phyloP scores from a whole-genome alignment of 2,797 vertebrate species.

The Cuculus canorus region DNA sequence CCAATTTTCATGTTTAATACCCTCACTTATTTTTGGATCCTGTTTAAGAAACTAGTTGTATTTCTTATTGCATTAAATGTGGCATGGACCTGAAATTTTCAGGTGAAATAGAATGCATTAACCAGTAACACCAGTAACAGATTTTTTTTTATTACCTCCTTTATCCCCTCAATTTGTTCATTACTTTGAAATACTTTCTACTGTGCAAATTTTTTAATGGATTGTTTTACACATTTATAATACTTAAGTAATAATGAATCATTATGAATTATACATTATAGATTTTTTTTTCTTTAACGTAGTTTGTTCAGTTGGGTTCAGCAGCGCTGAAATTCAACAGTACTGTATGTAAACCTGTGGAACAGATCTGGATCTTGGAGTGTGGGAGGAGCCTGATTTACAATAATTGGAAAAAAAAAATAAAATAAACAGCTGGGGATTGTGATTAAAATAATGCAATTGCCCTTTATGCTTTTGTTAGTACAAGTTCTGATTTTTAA shows the following conservation, averaged over 20 bases:
- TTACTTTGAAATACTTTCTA: no score
- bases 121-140: no score
- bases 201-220: no score
- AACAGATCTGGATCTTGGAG: neutral
- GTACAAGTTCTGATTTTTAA: neutral
- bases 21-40: no score
- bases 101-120: no score
- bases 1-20: no score
- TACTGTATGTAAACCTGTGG: neutral
- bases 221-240: neutral
- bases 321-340: neutral
- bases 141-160: no score
- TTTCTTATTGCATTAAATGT: no score
- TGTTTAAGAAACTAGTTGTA: no score
- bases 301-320: neutral
- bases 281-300: fast-evolving
- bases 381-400: neutral
- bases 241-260: neutral
- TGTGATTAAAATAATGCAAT: neutral
- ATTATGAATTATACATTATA: neutral
- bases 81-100: no score
- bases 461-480: neutral
- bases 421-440: neutral
- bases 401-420: neutral
- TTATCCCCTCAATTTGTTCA: no score